Conservation (phyloP, 1,140 invertebrate genomes). For the Lordiphosa collinella region DNA sequence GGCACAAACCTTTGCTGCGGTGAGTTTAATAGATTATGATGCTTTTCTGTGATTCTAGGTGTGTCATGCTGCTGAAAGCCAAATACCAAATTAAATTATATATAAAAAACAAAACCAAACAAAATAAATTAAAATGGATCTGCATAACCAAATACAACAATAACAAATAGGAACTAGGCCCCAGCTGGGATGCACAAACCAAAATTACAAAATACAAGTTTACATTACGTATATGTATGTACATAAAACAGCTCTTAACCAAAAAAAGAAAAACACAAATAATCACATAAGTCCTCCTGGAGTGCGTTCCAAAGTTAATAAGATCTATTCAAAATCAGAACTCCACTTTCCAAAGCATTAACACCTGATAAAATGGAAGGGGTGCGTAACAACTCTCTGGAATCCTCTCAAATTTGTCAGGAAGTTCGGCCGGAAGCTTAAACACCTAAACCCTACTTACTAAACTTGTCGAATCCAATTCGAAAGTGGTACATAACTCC, state of each 20-base stretch:
- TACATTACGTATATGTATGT: slow-evolving; percentile 3
- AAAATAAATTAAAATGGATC: slow-evolving; percentile 15
- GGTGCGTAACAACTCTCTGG: too few species aligned
- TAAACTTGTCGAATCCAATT: too few species aligned
- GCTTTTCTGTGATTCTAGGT: slow-evolving; percentile 79
- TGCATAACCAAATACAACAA: slow-evolving; percentile 6
- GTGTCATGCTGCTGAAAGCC: slow-evolving; percentile 79
- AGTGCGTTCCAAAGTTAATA: not conserved
- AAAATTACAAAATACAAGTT: slow-evolving; percentile 7
- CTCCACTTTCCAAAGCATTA: too few species aligned
- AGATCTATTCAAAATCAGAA: not conserved
- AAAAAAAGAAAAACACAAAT: slow-evolving; percentile 5
- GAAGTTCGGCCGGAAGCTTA: too few species aligned
- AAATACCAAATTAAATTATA: slow-evolving; percentile 76
- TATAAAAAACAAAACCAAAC: slow-evolving; percentile 34
- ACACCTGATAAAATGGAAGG: too few species aligned
- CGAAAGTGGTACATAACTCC: too few species aligned
- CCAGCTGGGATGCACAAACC: slow-evolving; percentile 25
- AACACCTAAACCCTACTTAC: too few species aligned
- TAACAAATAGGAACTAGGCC: not conserved
- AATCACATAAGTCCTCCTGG: not conserved
- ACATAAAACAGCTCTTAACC: slow-evolving; percentile 5
- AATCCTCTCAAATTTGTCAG: too few species aligned
- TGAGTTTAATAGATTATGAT: slow-evolving; percentile 77
- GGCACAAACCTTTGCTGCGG: slow-evolving; percentile 78